These are phyloP conservation scores for Prosapia bicincta DNA, from an alignment of 2,888 invertebrate genomes.

Conservation along the genomic window DNA sequence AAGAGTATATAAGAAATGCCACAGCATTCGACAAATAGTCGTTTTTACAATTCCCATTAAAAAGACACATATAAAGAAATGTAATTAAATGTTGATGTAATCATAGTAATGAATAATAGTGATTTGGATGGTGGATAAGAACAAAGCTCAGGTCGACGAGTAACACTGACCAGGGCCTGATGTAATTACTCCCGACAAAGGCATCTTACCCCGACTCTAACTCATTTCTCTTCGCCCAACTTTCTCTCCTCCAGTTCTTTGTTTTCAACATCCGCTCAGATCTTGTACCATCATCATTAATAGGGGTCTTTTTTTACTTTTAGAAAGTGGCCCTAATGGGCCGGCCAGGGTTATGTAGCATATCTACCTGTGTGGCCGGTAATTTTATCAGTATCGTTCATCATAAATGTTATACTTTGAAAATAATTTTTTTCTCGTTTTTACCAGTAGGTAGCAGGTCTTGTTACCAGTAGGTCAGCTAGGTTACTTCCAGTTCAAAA, in stretches of 20 bases:
- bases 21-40: too few species aligned
- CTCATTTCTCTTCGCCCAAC: not conserved
- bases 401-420: not conserved
- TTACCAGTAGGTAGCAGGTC: too few species aligned
- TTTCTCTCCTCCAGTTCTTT: slow-evolving; percentile 11
- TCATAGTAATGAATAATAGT: too few species aligned
- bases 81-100: not conserved
- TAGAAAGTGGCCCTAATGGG: not conserved
- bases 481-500: too few species aligned
- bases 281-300: slow-evolving; percentile 9
- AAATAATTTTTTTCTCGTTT: not conserved
- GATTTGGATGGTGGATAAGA: not conserved
- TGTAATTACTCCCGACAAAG: not conserved
- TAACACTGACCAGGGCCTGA: too few species aligned
- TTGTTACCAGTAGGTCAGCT: too few species aligned
- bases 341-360: not conserved
- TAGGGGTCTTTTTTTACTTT: not conserved
- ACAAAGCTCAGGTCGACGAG: not conserved
- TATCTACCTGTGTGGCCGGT: not conserved
- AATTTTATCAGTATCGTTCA: not conserved
- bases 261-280: slow-evolving; percentile 15
- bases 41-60: too few species aligned
- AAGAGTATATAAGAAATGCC: too few species aligned
- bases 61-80: too few species aligned
- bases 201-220: not conserved